Percentiles rank a stretch among this genome's conserved stretches.
Conservation (phyloP, 2,888 invertebrate species). For the Euplexia lucipara region DNA sequence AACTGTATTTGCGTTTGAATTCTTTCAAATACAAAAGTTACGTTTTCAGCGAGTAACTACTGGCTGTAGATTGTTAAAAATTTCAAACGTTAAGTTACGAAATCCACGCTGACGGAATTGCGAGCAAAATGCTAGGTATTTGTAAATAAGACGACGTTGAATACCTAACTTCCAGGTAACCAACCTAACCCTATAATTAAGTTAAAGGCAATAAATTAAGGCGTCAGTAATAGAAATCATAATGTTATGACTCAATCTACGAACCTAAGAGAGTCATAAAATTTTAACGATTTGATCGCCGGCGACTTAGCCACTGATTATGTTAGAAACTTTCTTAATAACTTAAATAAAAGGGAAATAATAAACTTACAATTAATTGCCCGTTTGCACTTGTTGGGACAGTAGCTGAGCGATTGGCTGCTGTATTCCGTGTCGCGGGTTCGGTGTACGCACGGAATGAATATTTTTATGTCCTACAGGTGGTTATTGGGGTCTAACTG, state of each 20-base stretch:
- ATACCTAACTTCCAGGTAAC: neutral
- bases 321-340: neutral
- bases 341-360: neutral
- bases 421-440: neutral
- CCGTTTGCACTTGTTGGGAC: too few species aligned
- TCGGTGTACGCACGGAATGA: too few species aligned
- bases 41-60: too few species aligned
- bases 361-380: neutral
- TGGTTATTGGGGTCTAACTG: too few species aligned
- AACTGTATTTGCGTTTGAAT: too few species aligned
- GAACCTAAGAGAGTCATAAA: slow-evolving; percentile 28
- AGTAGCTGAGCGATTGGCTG: too few species aligned
- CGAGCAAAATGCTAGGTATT: too few species aligned
- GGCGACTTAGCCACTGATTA: neutral
- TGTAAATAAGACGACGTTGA: neutral
- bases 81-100: too few species aligned
- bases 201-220: slow-evolving; percentile 24
- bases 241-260: slow-evolving; percentile 26
- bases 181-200: neutral
- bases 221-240: slow-evolving; percentile 4
- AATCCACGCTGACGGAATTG: too few species aligned
- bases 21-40: too few species aligned
- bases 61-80: too few species aligned
- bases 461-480: too few species aligned
- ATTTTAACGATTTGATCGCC: slow-evolving; percentile 38